Evolutionary conservation across 2,888 invertebrate species (phyloP).

Genomic region (Plebejus melissa): DNA sequence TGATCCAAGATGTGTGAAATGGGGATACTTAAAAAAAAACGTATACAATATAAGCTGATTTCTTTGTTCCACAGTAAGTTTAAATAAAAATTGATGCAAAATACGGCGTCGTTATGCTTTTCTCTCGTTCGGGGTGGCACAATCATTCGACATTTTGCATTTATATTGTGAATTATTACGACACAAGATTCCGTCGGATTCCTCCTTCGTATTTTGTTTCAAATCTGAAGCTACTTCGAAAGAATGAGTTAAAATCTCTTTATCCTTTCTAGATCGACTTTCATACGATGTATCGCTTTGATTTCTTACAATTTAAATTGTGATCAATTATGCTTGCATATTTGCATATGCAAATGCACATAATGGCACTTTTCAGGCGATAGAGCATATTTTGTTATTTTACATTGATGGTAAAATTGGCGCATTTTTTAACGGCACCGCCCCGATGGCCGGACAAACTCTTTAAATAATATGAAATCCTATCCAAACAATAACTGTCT

Average conservation of each 20-base stretch:
- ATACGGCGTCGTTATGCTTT: not conserved
- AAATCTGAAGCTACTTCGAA: conserved; percentile 2
- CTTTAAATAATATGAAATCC: no score
- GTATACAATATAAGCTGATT: not conserved
- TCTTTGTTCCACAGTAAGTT: not conserved
- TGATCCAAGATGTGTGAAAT: not conserved
- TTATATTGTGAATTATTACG: conserved; percentile 31
- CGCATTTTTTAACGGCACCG: no score
- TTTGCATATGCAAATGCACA: no score
- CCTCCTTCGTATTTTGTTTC: conserved; percentile 4
- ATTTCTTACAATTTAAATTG: not conserved
- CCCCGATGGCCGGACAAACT: no score
- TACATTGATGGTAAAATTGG: no score
- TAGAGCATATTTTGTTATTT: no score
- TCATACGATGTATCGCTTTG: not conserved
- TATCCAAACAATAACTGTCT: no score
- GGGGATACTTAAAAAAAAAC: no score
- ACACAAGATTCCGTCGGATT: not conserved
- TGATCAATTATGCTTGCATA: no score
- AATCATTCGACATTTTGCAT: conserved; percentile 29
- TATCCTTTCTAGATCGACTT: no score
- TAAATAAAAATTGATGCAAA: not conserved
- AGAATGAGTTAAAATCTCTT: conserved; percentile 11
- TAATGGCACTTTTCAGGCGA: no score
- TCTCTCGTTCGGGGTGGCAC: not conserved